Base-by-base conservation (phyloP, 1,140 invertebrate genomes). In the Leptinotarsa lineolata region DNA sequence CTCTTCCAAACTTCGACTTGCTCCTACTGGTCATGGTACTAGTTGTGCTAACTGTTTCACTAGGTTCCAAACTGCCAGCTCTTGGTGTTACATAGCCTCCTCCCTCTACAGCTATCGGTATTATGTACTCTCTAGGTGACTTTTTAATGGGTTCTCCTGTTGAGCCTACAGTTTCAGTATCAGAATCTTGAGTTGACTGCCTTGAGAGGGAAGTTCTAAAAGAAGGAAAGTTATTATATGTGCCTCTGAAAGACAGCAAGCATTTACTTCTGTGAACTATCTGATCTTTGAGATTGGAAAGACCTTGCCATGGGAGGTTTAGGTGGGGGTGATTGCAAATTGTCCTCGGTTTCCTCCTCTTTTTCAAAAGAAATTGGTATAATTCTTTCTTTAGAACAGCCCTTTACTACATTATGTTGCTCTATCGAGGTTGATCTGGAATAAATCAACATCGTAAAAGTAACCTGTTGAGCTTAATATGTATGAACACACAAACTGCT, bases 31-130 rank as follows among this genome's bases (percentile, higher is more conserved):
- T 82, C 78, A 82, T 79, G 13, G 78, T 83, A 63, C 80, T 86
- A 3, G 87, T 85, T 1, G 87, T 87, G 46, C 86, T 86, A 58
- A 84, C 87, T 58, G 89, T 88, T 72, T 91, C 90, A 20, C 88
- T 89, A 2, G 92, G 91, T 81, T 93, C 92, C 22, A 92, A 86
- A 79, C 91, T 93, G 72, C 91, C 90, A 64, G 91, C 91, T 22
- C 92, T 86, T 16, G 93, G 94, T 20, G 93, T 95, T 22, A 94
- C 91, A 81, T 92, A 94, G 67, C 93, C 93, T 73, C 93, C 93
- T 73, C 93, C 94, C 86, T 96, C 95, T 59, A 96, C 90, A 16
- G 93, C 92, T 79, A 96, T 96, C 1, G 95, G 95, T 85, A 96
- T 96, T 80, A 96, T 95, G 78, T 94, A 95, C 85, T 96, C 95